Percentiles rank a stretch among this genome's conserved stretches.
Conservation (phyloP, 2,888 invertebrate species). For the Corythucha ciliata region DNA sequence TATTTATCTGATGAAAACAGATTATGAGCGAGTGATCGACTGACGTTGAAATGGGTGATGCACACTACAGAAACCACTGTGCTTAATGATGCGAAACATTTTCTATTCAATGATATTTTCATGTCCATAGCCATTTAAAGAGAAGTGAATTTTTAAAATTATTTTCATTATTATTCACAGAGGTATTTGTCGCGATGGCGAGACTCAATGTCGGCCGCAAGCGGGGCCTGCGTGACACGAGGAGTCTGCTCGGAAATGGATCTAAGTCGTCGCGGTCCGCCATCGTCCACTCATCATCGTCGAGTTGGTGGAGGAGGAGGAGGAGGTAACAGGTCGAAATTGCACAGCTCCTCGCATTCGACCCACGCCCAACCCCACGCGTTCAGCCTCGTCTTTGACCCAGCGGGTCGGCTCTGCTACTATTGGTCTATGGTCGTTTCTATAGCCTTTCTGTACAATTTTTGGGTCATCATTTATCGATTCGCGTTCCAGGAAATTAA, state of each 20-base stretch:
- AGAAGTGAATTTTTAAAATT: too few species aligned
- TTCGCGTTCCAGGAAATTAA: conserved; percentile 98
- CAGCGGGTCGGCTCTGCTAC: conserved; percentile 90
- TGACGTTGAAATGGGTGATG: too few species aligned
- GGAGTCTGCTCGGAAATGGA: conserved; percentile 61
- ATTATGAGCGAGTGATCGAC: too few species aligned
- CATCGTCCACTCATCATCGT: background rate
- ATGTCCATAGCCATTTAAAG: too few species aligned
- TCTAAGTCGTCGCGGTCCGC: conserved; percentile 57
- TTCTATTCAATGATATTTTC: too few species aligned
- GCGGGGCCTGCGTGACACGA: conserved; percentile 44
- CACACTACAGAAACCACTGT: too few species aligned
- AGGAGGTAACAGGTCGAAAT: conserved; percentile 20
- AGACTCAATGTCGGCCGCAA: conserved; percentile 62
- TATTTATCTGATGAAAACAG: too few species aligned
- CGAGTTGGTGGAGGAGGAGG: conserved; percentile 15
- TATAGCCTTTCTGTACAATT: conserved; percentile 90
- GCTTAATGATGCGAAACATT: too few species aligned
- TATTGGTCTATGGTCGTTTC: conserved; percentile 97
- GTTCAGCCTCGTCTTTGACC: conserved; percentile 97
- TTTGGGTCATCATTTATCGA: conserved; percentile 97
- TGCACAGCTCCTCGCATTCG: conserved; percentile 20
- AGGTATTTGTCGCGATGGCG: conserved; percentile 61
- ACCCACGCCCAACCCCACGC: conserved; percentile 53
- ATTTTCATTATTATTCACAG: too few species aligned